Conservation (phyloP, 2,113 vertebrate species). For the Henicopernis longicauda region DNA sequence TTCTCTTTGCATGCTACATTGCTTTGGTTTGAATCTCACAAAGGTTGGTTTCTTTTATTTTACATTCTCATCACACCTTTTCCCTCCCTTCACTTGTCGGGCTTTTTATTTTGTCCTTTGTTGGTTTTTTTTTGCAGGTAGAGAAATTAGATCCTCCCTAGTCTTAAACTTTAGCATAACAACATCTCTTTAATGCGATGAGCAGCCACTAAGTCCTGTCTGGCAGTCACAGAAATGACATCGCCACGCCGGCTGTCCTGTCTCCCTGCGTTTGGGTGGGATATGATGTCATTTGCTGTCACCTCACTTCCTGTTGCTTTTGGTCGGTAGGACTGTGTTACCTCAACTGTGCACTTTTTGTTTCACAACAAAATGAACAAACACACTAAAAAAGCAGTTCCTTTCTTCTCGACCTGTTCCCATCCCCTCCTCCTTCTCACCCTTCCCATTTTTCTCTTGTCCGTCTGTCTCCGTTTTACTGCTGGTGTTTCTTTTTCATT, state of each 20-base stretch:
- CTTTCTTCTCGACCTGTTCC: background rate
- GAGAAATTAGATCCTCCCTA: constrained; percentile 61
- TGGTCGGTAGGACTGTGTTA: constrained; percentile 43
- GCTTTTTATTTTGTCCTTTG: constrained; percentile 50
- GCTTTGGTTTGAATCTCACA: constrained; percentile 65
- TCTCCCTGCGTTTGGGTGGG: constrained; percentile 42
- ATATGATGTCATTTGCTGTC: constrained; percentile 49
- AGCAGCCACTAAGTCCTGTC: constrained; percentile 42
- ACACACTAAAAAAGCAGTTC: background rate
- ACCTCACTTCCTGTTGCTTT: constrained; percentile 47
- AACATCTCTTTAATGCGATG: constrained; percentile 2
- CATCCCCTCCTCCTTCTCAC: background rate
- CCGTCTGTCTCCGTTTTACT: constrained; percentile 60
- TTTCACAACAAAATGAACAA: constrained; percentile 30
- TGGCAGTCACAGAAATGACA: constrained; percentile 52
- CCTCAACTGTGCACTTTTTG: constrained; percentile 57
- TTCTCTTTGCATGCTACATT: constrained; percentile 68
- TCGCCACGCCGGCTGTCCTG: background rate
- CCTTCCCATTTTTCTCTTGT: background rate
- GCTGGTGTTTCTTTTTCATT: constrained; percentile 70
- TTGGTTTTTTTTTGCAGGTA: constrained; percentile 57
- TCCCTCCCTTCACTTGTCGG: constrained; percentile 49
- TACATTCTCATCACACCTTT: constrained; percentile 49
- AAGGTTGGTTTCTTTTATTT: constrained; percentile 67
- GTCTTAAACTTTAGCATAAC: constrained; percentile 49